These are phyloP conservation scores for Tor tambroides DNA, from an alignment of 2,113 vertebrate species.

Conservation along the genomic window DNA sequence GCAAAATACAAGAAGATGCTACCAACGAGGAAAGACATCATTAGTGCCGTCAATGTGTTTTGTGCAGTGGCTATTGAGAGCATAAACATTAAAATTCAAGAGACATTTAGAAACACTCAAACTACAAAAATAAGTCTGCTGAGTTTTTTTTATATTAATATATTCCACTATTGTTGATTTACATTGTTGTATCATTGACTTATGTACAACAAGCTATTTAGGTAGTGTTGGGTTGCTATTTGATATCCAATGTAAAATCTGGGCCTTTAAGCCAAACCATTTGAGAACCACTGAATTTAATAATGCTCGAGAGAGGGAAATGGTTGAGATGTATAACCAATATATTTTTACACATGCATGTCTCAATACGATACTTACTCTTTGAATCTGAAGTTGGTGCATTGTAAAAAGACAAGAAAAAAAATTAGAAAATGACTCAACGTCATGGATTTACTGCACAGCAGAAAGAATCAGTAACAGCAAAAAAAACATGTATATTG, in stretches of 20 bases:
- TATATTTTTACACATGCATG: constrained; percentile 9
- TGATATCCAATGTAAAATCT: not conserved
- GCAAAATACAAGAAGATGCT: not conserved
- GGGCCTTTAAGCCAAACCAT: not conserved
- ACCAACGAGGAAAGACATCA: not conserved
- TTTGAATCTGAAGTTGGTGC: constrained; percentile 88
- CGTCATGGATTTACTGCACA: not conserved
- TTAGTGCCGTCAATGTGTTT: not conserved
- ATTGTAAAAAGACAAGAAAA: constrained; percentile 60
- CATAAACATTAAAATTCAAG: not conserved
- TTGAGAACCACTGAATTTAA: not conserved
- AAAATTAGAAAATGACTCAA: constrained; percentile 32
- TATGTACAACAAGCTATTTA: not conserved
- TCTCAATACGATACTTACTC: constrained; percentile 85
- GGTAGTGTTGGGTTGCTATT: not conserved
- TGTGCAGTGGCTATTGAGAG: not conserved
- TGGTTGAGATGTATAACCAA: not conserved
- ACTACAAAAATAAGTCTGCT: not conserved
- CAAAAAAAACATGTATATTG: not conserved
- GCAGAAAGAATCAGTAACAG: not conserved
- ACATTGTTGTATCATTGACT: not conserved
- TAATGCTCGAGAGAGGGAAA: not conserved
- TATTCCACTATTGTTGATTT: not conserved
- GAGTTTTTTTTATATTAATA: not conserved
- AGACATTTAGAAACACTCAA: not conserved